Conservation (phyloP, 2,888 invertebrate genomes). For the Caenorhabditis sp. region DNA sequence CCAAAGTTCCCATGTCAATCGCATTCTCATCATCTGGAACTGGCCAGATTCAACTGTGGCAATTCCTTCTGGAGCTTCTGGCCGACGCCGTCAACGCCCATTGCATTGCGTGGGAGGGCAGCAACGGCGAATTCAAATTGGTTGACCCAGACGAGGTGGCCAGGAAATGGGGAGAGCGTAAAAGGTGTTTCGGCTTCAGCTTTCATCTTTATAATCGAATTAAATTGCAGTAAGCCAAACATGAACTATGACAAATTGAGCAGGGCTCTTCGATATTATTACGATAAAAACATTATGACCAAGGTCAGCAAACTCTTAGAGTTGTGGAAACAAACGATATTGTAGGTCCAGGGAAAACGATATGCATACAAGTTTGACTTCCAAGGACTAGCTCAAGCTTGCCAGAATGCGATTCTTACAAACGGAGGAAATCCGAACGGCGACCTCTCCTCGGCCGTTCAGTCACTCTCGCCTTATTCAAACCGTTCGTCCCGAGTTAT, state of each 20-base stretch:
- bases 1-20: conserved; percentile 35
- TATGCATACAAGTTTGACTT: conserved; percentile 97
- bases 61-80: conserved; percentile 95
- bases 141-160: conserved; percentile 93
- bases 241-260: conserved; percentile 98
- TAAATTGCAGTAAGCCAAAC: conserved; percentile 85
- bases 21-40: conserved; percentile 52
- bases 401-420: conserved; percentile 66
- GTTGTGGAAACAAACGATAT: conserved; percentile 11
- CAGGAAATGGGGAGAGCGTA: conserved; percentile 93
- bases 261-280: conserved; percentile 92
- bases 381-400: conserved; percentile 74
- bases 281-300: conserved; percentile 98
- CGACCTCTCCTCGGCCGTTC: conserved; percentile 55
- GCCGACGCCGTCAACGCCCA: conserved; percentile 84
- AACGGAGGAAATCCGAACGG: conserved; percentile 39
- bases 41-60: conserved; percentile 97
- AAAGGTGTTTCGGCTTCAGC: conserved; percentile 82
- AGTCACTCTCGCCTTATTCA: conserved; percentile 55
- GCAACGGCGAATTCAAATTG: conserved; percentile 93
- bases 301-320: conserved; percentile 81
- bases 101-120: conserved; percentile 90
- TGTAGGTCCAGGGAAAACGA: conserved; percentile 90
- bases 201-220: conserved; percentile 5
- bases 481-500: conserved; percentile 51